A percentile compares a stretch with the other conserved stretches of the same genome.
These are phyloP conservation scores for Minunthozetes semirufus DNA, from an alignment of 2,888 invertebrate genomes.

Conservation along the genomic window DNA sequence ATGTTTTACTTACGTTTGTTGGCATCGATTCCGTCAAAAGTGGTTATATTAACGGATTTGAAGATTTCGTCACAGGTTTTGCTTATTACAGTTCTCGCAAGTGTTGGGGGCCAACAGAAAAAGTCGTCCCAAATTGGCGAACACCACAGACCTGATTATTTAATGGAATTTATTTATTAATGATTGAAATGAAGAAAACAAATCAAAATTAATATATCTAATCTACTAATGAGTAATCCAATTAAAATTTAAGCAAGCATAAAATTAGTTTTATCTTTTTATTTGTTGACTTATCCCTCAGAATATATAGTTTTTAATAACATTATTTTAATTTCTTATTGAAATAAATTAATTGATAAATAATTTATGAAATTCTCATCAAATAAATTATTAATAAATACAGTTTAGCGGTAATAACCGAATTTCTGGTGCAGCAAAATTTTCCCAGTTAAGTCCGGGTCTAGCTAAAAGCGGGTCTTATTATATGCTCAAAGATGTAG, in stretches of 20 bases:
- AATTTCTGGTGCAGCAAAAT: no score
- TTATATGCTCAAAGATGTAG: no score
- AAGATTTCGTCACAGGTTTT: constrained; percentile 40
- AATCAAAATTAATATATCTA: neutral
- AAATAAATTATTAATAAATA: no score
- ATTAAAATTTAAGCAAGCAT: constrained; percentile 21
- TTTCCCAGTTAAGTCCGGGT: no score
- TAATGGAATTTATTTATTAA: neutral
- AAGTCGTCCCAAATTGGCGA: constrained; percentile 40
- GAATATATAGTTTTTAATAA: no score
- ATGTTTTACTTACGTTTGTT: neutral
- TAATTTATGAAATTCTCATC: no score
- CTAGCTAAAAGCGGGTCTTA: no score
- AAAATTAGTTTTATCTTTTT: neutral
- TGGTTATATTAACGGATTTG: constrained; percentile 36
- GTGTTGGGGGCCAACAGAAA: constrained; percentile 41
- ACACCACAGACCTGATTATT: constrained; percentile 34
- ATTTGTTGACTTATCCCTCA: no score
- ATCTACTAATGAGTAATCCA: neutral
- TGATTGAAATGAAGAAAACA: no score
- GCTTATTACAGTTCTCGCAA: constrained; percentile 35
- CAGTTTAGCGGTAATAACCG: no score
- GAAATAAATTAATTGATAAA: neutral
- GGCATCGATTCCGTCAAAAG: constrained; percentile 15
- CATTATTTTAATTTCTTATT: neutral